Evolutionary conservation across 2,113 vertebrate species (phyloP), one percentile per base, ranked within the genome.

Genomic region (Apeltes quadracus): DNA sequence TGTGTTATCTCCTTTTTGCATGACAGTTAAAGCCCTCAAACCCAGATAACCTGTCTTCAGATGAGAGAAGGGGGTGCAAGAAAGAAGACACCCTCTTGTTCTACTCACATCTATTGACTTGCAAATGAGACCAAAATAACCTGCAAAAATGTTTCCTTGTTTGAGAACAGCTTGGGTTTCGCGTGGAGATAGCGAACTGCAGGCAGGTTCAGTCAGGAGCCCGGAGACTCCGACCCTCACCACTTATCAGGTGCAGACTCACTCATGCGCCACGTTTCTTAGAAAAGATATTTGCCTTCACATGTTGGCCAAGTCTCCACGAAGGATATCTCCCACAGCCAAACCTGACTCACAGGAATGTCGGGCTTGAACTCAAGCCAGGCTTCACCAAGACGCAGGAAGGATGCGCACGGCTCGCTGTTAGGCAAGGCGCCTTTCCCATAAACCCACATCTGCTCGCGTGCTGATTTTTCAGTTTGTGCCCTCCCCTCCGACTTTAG

Each of bases 111-210:
- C 79, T 81, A 89, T 91, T 92, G 87, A 92, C 85, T 88, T 91
- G 86, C 84, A 91, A 92, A 92, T 91, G 76, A 89, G 81, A 85
- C 85, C 62, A 81, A 87, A 92, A 89, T 81, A 90, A 85, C 82
- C 72, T 50, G 63, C 76, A 89, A 88, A 88, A 89, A 90, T 85
- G 84, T 86, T 77, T 46, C 85, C 79, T 87, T 87, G 84, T 84
- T 81, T 80, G 72, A 84, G 83, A 78, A 34, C 58, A 57, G 78
- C 77, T 86, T 86, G 69, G 63, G 72, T 90, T 90, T 90, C 85
- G 83, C 55, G 1, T 61, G 66, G 76, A 89, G 84, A 84, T 83
- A 18, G 72, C 87, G 85, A 82, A 90, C 86, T 83, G 74, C 85
- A 87, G 86, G 84, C 76, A 83, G 75, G 81, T 88, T 83, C 81